Evolutionary conservation across 2,888 invertebrate genomes (phyloP).

Genomic region (Acanthosepion lycidas): DNA sequence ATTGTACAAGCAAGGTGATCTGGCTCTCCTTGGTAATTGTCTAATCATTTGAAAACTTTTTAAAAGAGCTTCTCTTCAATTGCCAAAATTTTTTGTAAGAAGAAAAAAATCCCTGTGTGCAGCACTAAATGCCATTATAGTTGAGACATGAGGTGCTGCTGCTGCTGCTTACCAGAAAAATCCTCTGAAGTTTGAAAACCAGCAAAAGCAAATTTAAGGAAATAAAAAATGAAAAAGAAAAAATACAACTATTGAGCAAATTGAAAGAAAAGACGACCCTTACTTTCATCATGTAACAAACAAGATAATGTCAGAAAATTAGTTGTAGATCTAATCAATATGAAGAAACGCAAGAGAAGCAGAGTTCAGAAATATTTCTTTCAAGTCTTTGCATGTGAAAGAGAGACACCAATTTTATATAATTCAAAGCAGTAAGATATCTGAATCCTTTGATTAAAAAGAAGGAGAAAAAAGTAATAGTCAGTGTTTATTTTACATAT

Average conservation of each 20-base stretch:
- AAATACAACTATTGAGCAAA: neutral
- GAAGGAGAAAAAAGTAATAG: neutral
- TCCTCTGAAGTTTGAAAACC: neutral
- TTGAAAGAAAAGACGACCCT: neutral
- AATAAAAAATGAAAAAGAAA: neutral
- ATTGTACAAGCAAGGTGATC: no score
- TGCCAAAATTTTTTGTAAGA: no score
- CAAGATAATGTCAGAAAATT: slow-evolving; percentile 12
- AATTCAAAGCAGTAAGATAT: neutral
- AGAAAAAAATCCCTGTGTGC: neutral
- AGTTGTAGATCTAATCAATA: slow-evolving; percentile 16
- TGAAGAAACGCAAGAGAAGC: neutral
- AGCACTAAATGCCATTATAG: neutral
- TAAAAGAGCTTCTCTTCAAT: no score
- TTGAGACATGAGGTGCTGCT: neutral
- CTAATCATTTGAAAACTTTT: no score
- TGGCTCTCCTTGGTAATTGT: no score
- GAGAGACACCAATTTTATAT: neutral
- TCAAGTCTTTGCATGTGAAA: neutral
- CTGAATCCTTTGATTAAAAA: neutral
- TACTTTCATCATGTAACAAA: neutral
- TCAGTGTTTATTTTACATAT: neutral
- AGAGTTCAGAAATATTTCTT: neutral
- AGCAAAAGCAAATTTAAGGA: slow-evolving; percentile 13
- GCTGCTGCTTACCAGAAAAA: neutral